Evolutionary conservation across 2,888 invertebrate species (phyloP), one percentile per base, ranked within the genome.

Genomic region (Eremobia ochroleuca): DNA sequence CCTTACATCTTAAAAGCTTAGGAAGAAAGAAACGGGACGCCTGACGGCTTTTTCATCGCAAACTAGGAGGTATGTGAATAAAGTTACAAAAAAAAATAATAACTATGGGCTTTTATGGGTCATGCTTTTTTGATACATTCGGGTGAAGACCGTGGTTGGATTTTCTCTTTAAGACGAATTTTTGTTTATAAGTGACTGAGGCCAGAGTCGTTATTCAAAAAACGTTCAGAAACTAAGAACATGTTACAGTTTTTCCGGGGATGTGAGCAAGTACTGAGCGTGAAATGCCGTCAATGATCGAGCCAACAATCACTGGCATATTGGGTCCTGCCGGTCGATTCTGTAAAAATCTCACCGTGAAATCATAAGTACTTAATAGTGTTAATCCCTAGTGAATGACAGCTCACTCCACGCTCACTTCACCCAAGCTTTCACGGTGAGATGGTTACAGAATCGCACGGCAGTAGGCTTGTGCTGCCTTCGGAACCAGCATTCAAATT

Each of bases 11-110:
- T 52, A 21, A 37, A 34, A 77, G 8, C 18, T 78, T 58, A 37
- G 21, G 34, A 79, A 34, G 49, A 61, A 9, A 77, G 21, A 79
- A 69, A 46, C 49, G 9, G 77, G 59, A 43, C 9, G 72, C 72
- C 80, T 77, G 72, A 72, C 73, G 72, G 80, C 49, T 59, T 80
- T 49, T 61, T 77, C 59, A 70, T 49, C 28, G 70, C 71, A 31
- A 79, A 69, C n/a, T 61, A 40, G 21, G 8, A 77, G 77, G 77
- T 77, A 79, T 28, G 70, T 79, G 1, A 31, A 69, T 43, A 15
- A 52, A 43, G 0, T 34, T 77, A 34, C 4, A 21, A 52, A 74
- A 25, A 18, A 11, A 11, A 15, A 28, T 15, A 15, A 25, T 69
- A n/a, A n/a, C n/a, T 13, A 28, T 4, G 3, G n/a, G 6, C 0